These are phyloP conservation scores for Yponomeuta evonymella DNA, from an alignment of 2,888 invertebrate species.

Conservation along the genomic window DNA sequence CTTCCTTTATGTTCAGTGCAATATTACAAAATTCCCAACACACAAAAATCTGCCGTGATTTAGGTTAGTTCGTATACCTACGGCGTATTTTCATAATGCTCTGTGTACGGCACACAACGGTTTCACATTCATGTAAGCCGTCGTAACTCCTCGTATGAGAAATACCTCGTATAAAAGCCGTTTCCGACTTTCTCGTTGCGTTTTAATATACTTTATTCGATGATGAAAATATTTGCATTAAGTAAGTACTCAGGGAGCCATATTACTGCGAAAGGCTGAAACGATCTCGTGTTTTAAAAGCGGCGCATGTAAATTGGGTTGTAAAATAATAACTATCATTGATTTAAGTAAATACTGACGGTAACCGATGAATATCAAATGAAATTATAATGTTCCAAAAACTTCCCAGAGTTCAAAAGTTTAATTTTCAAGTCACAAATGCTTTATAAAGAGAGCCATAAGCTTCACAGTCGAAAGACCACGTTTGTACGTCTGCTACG, in stretches of 20 bases:
- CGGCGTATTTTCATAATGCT: neutral
- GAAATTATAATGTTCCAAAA: neutral
- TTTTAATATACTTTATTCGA: slow-evolving; percentile 1
- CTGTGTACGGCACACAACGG: neutral
- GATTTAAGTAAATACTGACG: neutral
- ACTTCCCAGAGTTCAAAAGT: neutral
- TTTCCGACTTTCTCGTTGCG: neutral
- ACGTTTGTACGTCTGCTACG: neutral
- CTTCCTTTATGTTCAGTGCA: neutral
- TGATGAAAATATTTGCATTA: neutral
- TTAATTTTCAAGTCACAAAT: neutral
- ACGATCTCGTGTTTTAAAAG: neutral
- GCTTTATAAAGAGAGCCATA: neutral
- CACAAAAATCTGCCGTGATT: neutral
- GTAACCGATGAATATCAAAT: neutral
- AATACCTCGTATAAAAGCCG: slow-evolving; percentile 1
- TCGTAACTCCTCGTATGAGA: slow-evolving; percentile 1
- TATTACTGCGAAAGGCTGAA: neutral
- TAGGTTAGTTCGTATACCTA: neutral
- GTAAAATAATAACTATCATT: neutral
- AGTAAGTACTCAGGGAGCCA: neutral
- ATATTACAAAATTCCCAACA: neutral
- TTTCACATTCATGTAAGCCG: neutral
- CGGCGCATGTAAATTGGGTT: neutral
- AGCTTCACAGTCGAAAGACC: neutral